These are phyloP conservation scores for Seriola rivoliana DNA, from an alignment of 2,113 vertebrate genomes.

Conservation along the genomic window DNA sequence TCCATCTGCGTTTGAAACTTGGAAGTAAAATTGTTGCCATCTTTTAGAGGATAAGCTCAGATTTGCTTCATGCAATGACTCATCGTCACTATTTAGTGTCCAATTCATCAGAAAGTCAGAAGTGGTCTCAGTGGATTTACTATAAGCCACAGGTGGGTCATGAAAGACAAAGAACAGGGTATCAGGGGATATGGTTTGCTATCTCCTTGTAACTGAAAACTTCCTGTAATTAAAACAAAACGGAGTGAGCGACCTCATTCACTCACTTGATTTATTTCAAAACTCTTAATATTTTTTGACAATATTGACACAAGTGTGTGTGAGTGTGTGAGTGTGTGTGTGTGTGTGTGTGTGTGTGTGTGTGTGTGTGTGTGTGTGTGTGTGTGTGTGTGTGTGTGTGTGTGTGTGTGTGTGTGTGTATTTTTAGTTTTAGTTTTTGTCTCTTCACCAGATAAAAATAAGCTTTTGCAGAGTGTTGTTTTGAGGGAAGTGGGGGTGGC, in stretches of 20 bases:
- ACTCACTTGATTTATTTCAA: slow-evolving; percentile 28
- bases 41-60: background rate
- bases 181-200: background rate
- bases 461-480: slow-evolving; percentile 36
- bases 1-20: background rate
- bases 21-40: background rate
- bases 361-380: background rate
- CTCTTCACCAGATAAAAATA: slow-evolving; percentile 52
- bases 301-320: slow-evolving; percentile 47
- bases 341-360: slow-evolving; percentile 16
- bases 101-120: background rate
- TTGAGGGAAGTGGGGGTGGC: background rate
- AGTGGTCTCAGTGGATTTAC: background rate
- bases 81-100: background rate
- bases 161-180: background rate
- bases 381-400: background rate
- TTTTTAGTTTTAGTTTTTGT: background rate
- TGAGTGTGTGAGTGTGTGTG: background rate
- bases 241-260: slow-evolving; percentile 41
- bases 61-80: background rate
- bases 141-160: slow-evolving; percentile 7
- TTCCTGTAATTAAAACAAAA: slow-evolving; percentile 9
- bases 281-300: slow-evolving; percentile 34
- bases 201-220: background rate
- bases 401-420: slow-evolving; percentile 13